Conservation (phyloP, 30 jellyfish, hydroid and myxozoan genomes). For the Clytia hemisphaerica region DNA sequence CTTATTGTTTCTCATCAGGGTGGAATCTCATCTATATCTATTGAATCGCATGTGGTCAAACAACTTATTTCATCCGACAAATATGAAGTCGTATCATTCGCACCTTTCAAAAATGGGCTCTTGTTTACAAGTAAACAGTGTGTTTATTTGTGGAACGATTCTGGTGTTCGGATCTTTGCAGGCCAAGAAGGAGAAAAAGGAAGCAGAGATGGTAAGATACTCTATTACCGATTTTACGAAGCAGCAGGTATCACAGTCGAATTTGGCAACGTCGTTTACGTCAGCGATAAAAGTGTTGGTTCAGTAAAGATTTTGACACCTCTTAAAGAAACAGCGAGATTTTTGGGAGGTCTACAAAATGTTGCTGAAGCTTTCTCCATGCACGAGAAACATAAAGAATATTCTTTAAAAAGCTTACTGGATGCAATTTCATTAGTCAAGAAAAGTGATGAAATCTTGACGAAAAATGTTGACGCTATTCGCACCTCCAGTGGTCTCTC, state of each 20-base stretch:
- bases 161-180: no score
- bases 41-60: no score
- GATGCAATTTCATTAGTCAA: slow-evolving; percentile 18
- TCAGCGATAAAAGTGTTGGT: not conserved
- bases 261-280: slow-evolving; percentile 28
- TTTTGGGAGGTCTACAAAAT: not conserved
- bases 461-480: not conserved
- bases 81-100: no score
- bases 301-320: slow-evolving; percentile 10
- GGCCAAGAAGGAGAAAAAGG: slow-evolving; percentile 1
- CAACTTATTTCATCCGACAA: no score
- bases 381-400: slow-evolving; percentile 12
- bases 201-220: not conserved
- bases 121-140: no score
- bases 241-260: slow-evolving; percentile 16
- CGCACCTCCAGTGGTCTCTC: no score
- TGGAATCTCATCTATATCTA: no score
- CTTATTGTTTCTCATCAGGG: no score
- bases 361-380: slow-evolving; percentile 19
- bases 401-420: not conserved
- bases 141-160: no score
- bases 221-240: slow-evolving; percentile 4
- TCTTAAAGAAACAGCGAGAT: not conserved
- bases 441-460: not conserved
- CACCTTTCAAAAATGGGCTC: slow-evolving; percentile 23